Conservation (phyloP, 2,888 invertebrate genomes). For the Coelopa pilipes region DNA sequence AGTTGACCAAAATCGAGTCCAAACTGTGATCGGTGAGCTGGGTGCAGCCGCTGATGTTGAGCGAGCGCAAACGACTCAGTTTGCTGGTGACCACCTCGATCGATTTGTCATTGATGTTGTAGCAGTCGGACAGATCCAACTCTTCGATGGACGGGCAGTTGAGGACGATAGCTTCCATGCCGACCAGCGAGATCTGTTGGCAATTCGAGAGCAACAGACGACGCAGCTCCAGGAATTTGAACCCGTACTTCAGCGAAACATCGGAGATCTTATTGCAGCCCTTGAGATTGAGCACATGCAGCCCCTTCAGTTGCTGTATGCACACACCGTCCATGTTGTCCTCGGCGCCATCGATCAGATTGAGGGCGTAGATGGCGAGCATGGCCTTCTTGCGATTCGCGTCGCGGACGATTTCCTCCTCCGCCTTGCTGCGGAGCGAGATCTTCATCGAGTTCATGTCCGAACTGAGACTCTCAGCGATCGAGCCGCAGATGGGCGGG, state of each 20-base stretch:
- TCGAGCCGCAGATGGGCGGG: slow-evolving; percentile 44
- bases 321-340: slow-evolving; percentile 66
- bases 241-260: slow-evolving; percentile 75
- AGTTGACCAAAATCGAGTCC: slow-evolving; percentile 68
- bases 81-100: slow-evolving; percentile 67
- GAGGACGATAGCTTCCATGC: slow-evolving; percentile 72
- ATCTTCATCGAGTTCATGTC: slow-evolving; percentile 65
- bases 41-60: slow-evolving; percentile 68
- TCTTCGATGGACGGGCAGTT: slow-evolving; percentile 78
- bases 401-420: slow-evolving; percentile 76
- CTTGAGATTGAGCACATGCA: slow-evolving; percentile 74
- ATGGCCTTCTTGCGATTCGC: slow-evolving; percentile 74
- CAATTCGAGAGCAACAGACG: slow-evolving; percentile 75
- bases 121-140: slow-evolving; percentile 75
- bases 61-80: slow-evolving; percentile 60
- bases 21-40: slow-evolving; percentile 70
- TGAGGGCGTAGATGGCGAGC: slow-evolving; percentile 72
- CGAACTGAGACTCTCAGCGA: slow-evolving; percentile 47
- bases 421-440: slow-evolving; percentile 74
- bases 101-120: slow-evolving; percentile 75
- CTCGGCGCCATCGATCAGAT: slow-evolving; percentile 52
- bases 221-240: slow-evolving; percentile 74
- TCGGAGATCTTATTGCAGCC: slow-evolving; percentile 79
- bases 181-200: slow-evolving; percentile 75
- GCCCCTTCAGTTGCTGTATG: slow-evolving; percentile 69